phyloP scores from a whole-genome alignment of 1,140 invertebrate genomes.

The Tenebrio molitor region DNA sequence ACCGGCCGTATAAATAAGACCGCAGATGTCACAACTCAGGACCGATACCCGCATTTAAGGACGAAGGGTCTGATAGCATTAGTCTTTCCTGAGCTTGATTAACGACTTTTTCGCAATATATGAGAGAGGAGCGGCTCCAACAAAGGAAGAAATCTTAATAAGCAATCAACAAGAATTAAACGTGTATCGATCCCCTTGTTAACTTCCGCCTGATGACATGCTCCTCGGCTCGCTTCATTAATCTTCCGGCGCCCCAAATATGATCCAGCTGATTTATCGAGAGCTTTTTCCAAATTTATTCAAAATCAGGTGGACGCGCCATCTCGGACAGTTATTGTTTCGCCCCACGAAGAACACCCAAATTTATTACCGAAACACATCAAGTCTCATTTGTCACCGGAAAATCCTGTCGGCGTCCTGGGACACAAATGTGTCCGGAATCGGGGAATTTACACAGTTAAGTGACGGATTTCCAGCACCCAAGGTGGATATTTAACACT shows the following conservation, averaged over 20 bases:
- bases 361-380: slow-evolving; percentile 41
- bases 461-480: slow-evolving; percentile 44
- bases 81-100: slow-evolving; percentile 37
- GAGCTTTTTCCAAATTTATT: neutral
- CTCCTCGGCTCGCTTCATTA: slow-evolving; percentile 28
- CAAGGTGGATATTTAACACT: slow-evolving; percentile 45
- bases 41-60: slow-evolving; percentile 21
- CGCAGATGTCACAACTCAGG: slow-evolving; percentile 40
- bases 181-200: slow-evolving; percentile 35
- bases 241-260: slow-evolving; percentile 7
- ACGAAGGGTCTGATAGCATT: slow-evolving; percentile 30
- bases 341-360: slow-evolving; percentile 2
- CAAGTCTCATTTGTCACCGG: slow-evolving; percentile 44
- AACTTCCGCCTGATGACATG: slow-evolving; percentile 24
- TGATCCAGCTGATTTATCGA: slow-evolving; percentile 17
- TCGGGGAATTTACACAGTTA: slow-evolving; percentile 41
- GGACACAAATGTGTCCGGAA: slow-evolving; percentile 42
- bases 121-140: slow-evolving; percentile 8
- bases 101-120: slow-evolving; percentile 41
- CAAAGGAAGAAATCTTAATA: slow-evolving; percentile 41
- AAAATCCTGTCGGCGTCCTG: slow-evolving; percentile 44
- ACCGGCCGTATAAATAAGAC: slow-evolving; percentile 39
- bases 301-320: neutral
- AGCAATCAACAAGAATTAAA: slow-evolving; percentile 43
- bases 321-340: slow-evolving; percentile 22